phyloP scores from a whole-genome alignment of 2,888 invertebrate genomes.

The Chloroclystis v-ata region DNA sequence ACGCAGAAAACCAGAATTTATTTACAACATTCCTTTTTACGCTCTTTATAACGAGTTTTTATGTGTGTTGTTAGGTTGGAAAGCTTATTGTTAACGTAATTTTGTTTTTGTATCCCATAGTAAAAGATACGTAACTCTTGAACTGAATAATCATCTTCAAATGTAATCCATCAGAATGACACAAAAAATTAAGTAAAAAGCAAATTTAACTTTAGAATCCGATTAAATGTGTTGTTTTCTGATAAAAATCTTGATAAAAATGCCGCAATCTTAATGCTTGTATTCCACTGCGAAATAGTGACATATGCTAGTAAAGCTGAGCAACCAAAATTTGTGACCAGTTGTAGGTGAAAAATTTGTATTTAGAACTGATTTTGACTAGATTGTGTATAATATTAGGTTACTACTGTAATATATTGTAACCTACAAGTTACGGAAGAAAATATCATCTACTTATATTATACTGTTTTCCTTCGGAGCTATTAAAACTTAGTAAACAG shows the following conservation, averaged over 20 bases:
- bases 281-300: not conserved
- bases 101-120: not conserved
- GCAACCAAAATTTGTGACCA: too few species aligned
- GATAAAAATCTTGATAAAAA: constrained; percentile 39
- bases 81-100: constrained; percentile 1
- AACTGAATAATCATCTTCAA: not conserved
- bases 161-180: not conserved
- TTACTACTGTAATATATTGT: too few species aligned
- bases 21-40: constrained; percentile 5
- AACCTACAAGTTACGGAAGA: too few species aligned
- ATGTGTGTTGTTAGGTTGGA: constrained; percentile 7
- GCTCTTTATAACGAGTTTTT: constrained; percentile 11
- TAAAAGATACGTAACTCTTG: not conserved
- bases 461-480: too few species aligned
- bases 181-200: not conserved
- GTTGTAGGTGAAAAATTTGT: too few species aligned
- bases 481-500: too few species aligned
- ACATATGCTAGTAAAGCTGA: not conserved
- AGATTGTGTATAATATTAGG: too few species aligned
- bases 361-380: too few species aligned
- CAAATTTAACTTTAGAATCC: constrained; percentile 2
- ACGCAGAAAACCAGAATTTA: not conserved
- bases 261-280: constrained; percentile 33
- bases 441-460: too few species aligned
- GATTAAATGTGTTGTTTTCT: constrained; percentile 5